phyloP scores from a whole-genome alignment of 2,888 invertebrate genomes.

The Drosophila differens region DNA sequence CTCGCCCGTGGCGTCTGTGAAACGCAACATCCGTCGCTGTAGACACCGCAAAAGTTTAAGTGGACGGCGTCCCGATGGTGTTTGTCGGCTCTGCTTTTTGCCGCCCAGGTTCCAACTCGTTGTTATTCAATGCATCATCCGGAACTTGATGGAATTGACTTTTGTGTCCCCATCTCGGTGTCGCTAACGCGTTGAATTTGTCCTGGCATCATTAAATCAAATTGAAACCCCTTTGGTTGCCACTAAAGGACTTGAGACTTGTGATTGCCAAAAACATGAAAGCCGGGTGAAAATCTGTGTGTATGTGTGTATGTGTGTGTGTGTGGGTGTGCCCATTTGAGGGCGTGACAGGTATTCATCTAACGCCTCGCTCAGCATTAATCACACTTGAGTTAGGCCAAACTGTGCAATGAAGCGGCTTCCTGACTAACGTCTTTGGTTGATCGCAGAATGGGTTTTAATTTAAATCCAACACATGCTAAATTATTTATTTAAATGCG shows the following conservation, averaged over 20 bases:
- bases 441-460: constrained; percentile 46
- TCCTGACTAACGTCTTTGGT: constrained; percentile 51
- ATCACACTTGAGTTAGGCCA: constrained; percentile 68
- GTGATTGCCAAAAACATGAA: constrained; percentile 66
- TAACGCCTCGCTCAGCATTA: constrained; percentile 59
- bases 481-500: constrained; percentile 55
- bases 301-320: constrained; percentile 4
- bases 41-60: constrained; percentile 64
- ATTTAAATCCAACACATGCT: constrained; percentile 58
- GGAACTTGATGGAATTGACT: constrained; percentile 79
- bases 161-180: constrained; percentile 58
- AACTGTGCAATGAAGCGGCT: constrained; percentile 52
- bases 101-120: constrained; percentile 57
- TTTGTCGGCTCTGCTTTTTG: constrained; percentile 5
- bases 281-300: constrained; percentile 7
- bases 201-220: constrained; percentile 79
- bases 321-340: constrained; percentile 10
- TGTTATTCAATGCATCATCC: constrained; percentile 79
- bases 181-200: constrained; percentile 73
- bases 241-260: constrained; percentile 64
- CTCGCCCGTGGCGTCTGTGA: constrained; percentile 72
- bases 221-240: constrained; percentile 74
- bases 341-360: constrained; percentile 62
- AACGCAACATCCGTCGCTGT: constrained; percentile 67
- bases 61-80: constrained; percentile 48